A percentile compares a stretch with the other conserved stretches of the same genome.
These are phyloP conservation scores for Trichopoda pennipes DNA, from an alignment of 2,888 invertebrate genomes.

Conservation along the genomic window DNA sequence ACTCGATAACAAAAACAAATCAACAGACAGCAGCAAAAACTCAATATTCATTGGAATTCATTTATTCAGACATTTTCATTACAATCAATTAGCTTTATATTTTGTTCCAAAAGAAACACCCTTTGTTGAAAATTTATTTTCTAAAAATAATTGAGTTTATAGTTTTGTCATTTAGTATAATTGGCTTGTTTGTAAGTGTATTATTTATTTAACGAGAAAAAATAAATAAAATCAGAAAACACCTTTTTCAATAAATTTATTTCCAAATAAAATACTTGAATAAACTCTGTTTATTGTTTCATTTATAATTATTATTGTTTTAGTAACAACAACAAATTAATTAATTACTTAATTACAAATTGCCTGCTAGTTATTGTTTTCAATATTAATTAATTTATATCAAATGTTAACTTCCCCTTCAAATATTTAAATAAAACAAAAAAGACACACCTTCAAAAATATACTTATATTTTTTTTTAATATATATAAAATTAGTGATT, in stretches of 20 bases:
- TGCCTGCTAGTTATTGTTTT: conserved; percentile 67
- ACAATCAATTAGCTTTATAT: conserved; percentile 24
- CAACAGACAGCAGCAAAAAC: background rate
- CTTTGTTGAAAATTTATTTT: background rate
- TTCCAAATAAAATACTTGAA: conserved; percentile 60
- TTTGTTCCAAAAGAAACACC: conserved; percentile 1
- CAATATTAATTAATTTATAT: conserved; percentile 41
- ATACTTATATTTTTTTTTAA: too few species aligned
- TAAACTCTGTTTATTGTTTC: conserved; percentile 47
- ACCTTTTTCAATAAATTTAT: conserved; percentile 47
- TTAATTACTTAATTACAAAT: conserved; percentile 33
- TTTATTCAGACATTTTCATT: conserved; percentile 38
- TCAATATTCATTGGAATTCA: conserved; percentile 43
- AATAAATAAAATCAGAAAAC: background rate
- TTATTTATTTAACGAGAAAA: background rate
- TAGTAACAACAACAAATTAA: conserved; percentile 31
- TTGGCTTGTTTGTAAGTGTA: conserved; percentile 61
- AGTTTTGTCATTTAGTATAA: conserved; percentile 44
- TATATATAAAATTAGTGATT: conserved; percentile 27
- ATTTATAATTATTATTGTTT: conserved; percentile 27
- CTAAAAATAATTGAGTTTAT: conserved; percentile 5
- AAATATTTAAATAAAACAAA: conserved; percentile 37
- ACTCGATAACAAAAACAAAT: conserved; percentile 11
- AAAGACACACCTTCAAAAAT: conserved; percentile 39
- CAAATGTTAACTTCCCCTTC: conserved; percentile 26